Evolutionary conservation across 2,888 invertebrate species (phyloP), one percentile per base, ranked within the genome.

Genomic region (Cistogaster globosa): DNA sequence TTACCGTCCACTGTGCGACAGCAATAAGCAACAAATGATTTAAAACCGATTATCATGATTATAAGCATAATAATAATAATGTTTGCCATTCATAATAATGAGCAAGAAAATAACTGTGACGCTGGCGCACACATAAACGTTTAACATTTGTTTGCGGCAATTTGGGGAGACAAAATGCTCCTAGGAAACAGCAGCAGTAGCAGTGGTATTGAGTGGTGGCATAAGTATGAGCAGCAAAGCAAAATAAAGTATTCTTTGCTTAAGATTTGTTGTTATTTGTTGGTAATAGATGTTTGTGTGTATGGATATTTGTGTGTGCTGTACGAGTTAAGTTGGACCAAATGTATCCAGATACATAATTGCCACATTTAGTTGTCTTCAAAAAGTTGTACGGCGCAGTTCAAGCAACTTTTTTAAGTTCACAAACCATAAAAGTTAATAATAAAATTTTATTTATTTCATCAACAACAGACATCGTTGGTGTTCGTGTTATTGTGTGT

Each of bases 301-400:
- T 76, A 53, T 75, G 22, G 45, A 57, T 69, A 57, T 53, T 32
- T 84, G 14, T 60, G 38, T 67, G 62, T 75, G 58, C 68, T 74
- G 69, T 84, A 87, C 79, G 83, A 85, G 78, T 85, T 86, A 86
- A 87, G 87, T 89, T 90, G 91, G 89, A 91, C 89, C 89, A 91
- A 91, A 90, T 91, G 91, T 91, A 91, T 91, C 92, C 90, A 91
- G 91, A 91, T 91, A 91, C 92, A 91, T 91, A 91, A 91, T 91
- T 91, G 92, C 91, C 92, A 90, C 91, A 91, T 90, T 91, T 90
- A 91, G 91, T 91, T 92, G 92, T 91, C 90, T 90, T 91, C 91
- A 91, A 91, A 91, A 91, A 91, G 91, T 91, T 90, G 92, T 91
- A 91, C 91, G 92, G 89, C 92, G 90, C 91, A 91, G 91, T 91